These are phyloP conservation scores for Callithrix jacchus DNA, from an alignment of 2,113 vertebrate genomes.

Conservation along the genomic window DNA sequence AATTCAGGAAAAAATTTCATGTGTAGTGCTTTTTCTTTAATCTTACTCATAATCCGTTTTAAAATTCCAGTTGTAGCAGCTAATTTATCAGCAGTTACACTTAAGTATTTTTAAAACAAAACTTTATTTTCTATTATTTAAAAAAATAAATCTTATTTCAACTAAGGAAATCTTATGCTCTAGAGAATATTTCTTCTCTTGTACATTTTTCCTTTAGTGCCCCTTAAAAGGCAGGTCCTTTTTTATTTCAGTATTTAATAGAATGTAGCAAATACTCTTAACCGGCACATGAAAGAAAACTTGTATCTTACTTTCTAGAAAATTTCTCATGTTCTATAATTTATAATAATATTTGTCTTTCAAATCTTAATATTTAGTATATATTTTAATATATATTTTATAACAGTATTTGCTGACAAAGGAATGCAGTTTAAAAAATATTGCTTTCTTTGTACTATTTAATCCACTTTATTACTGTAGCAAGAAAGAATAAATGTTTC, in stretches of 20 bases:
- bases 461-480: not conserved
- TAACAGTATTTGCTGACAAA: not conserved
- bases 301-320: not conserved
- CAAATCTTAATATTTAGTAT: not conserved
- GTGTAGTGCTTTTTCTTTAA: constrained; percentile 35
- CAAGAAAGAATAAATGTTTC: constrained; percentile 43
- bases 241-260: not conserved
- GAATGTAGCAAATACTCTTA: not conserved
- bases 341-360: not conserved
- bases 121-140: not conserved
- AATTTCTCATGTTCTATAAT: not conserved
- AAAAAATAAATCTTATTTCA: constrained; percentile 15
- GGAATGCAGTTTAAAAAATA: constrained; percentile 9
- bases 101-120: not conserved
- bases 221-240: not conserved
- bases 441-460: not conserved
- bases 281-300: constrained; percentile 3
- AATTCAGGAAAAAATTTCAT: not conserved
- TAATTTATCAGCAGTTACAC: not conserved
- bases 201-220: not conserved
- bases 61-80: not conserved
- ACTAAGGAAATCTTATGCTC: not conserved
- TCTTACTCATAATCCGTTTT: not conserved
- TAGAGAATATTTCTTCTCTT: not conserved
- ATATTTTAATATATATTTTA: not conserved